Conservation (phyloP, 2,888 invertebrate genomes). For the Rutpela maculata region DNA sequence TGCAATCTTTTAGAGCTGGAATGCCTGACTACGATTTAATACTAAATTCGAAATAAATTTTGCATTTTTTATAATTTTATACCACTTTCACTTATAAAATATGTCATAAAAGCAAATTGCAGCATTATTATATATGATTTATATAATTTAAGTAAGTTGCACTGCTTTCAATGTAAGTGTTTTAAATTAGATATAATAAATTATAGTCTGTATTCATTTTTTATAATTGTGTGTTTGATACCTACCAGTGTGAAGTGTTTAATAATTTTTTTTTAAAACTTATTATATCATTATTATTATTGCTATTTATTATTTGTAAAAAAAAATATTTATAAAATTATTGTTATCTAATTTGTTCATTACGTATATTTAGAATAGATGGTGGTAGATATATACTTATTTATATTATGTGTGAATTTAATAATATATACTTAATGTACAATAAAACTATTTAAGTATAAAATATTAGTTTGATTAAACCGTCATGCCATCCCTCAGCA, state of each 20-base stretch:
- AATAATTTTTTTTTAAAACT: not conserved
- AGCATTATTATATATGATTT: constrained; percentile 10
- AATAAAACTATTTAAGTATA: not conserved
- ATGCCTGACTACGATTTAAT: constrained; percentile 80
- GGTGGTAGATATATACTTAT: constrained; percentile 5
- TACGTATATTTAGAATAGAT: not conserved
- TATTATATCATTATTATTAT: constrained; percentile 3
- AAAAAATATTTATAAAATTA: not conserved
- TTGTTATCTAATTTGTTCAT: not conserved
- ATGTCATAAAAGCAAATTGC: not conserved
- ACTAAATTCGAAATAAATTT: constrained; percentile 56
- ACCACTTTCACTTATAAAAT: not conserved
- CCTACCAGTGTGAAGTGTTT: not conserved
- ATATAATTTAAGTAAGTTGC: constrained; percentile 13
- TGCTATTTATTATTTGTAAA: constrained; percentile 23
- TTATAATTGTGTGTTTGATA: constrained; percentile 25
- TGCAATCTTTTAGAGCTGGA: constrained; percentile 80
- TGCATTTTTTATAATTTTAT: not conserved
- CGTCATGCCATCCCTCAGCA: too few species aligned
- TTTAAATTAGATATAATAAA: constrained; percentile 11
- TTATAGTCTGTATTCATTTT: constrained; percentile 6
- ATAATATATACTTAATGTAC: not conserved
- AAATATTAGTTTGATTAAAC: not conserved
- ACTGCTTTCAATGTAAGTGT: constrained; percentile 27
- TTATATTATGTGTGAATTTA: not conserved